phyloP scores from a whole-genome alignment of 2,113 vertebrate species.

The Oncorhynchus mykiss region DNA sequence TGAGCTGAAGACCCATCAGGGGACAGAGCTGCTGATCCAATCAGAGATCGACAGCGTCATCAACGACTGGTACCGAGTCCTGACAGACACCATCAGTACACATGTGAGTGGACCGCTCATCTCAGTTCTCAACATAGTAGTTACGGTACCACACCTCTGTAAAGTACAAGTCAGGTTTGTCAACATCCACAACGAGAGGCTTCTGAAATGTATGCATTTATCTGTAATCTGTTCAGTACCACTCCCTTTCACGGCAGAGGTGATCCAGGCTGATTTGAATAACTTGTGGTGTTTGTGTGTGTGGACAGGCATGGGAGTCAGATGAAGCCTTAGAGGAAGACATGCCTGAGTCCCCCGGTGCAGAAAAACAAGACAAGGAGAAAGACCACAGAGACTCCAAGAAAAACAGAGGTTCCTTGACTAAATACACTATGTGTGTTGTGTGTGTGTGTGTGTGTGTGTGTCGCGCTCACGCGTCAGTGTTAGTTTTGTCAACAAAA shows the following conservation, averaged over 20 bases:
- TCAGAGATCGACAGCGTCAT: constrained; percentile 92
- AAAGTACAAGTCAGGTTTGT: too few species aligned
- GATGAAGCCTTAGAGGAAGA: constrained; percentile 91
- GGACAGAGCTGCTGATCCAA: constrained; percentile 92
- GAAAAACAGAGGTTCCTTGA: constrained; percentile 82
- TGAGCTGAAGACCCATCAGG: constrained; percentile 94
- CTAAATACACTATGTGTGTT: neutral
- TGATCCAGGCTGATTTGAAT: too few species aligned
- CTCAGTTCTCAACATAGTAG: too few species aligned
- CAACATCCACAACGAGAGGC: too few species aligned
- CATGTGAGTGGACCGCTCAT: constrained; percentile 74
- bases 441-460: too few species aligned
- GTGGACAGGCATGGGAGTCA: constrained; percentile 78
- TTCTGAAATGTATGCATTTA: too few species aligned
- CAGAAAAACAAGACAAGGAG: constrained; percentile 94
- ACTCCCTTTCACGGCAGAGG: too few species aligned
- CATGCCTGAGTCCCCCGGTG: constrained; percentile 87
- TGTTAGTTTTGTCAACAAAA: too few species aligned
- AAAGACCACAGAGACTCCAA: constrained; percentile 90
- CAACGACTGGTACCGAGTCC: constrained; percentile 91
- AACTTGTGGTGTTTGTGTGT: neutral
- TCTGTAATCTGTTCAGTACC: too few species aligned
- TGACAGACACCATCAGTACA: constrained; percentile 83
- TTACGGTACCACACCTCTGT: constrained; percentile 20
- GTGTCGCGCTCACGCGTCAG: too few species aligned